Base-by-base conservation (phyloP, 2,888 invertebrate genomes). In the Cremastinae sp. region DNA sequence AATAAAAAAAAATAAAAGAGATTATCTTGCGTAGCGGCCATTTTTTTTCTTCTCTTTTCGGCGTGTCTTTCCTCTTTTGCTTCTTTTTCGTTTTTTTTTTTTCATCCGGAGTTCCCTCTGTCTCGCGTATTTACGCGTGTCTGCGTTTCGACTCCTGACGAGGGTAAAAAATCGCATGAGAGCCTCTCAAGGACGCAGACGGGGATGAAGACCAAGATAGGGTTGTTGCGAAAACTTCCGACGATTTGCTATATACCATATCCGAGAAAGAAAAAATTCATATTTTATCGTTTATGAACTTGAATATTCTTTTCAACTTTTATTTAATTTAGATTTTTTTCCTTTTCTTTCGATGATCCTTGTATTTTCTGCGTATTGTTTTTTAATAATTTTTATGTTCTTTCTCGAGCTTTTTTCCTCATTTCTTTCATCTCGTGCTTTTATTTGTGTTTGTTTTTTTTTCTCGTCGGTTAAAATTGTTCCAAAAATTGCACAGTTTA, bases 141-240 rank as follows among this genome's bases (percentile, higher is more conserved):
- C n/a, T 12, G 62, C 18, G 62, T 62, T 49, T 39, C 47, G 18
- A 62, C 16, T 49, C 18, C 22, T 51, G 58, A 64, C 39, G 62
- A 45, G 61, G 62, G 64, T 58, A 64, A 71, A 72, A 72, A 77
- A 56, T 65, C 58, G 39, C 51, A 61, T 20, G 56, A 61, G 80
- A 61, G 28, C 37, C 71, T 81, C 81, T 83, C 81, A 83, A 83
- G 83, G 83, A 74, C 83, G 58, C 37, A 68, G 49, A 41, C 49
- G 58, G 41, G 39, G 45, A 49, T 35, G 20, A 20, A 2, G 41
- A 41, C 47, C 7, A 18, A 22, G 37, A 49, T 53, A 53, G 45
- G 35, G 53, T 59, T 28, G 35, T 37, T 45, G 45, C 53, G 45
- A 43, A 59, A 69, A 53, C 47, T 69, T 35, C 9, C 16, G 59